Evolutionary conservation across 2,888 invertebrate genomes (phyloP).

Genomic region (Leucozona laternaria): DNA sequence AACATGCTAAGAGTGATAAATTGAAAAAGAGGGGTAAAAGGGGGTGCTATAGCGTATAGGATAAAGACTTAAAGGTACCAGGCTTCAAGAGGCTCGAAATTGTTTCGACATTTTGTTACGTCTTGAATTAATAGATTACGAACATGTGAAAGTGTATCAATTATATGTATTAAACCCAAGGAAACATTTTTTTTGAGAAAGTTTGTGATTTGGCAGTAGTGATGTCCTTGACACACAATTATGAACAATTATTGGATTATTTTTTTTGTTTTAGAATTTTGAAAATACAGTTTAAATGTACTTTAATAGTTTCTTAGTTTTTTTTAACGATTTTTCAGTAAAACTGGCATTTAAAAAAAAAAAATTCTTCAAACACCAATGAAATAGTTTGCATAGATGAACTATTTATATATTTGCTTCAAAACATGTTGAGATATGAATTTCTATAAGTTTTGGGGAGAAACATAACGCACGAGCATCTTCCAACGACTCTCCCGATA

Average conservation of each 20-base stretch:
- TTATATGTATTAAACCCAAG: neutral
- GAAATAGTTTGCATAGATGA: too few species aligned
- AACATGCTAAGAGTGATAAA: constrained; percentile 43
- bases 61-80: constrained; percentile 19
- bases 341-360: too few species aligned
- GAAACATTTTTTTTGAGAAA: neutral
- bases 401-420: too few species aligned
- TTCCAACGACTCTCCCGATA: too few species aligned
- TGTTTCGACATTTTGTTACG: neutral
- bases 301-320: too few species aligned
- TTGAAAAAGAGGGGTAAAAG: neutral
- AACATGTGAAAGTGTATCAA: constrained; percentile 29
- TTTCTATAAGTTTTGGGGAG: too few species aligned
- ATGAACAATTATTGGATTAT: neutral
- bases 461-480: too few species aligned
- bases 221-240: neutral
- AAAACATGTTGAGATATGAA: too few species aligned
- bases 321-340: too few species aligned
- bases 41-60: neutral
- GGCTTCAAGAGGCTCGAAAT: constrained; percentile 13
- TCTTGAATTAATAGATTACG: neutral
- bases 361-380: too few species aligned
- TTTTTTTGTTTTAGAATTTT: neutral
- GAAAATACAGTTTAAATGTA: too few species aligned
- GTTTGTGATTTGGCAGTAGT: neutral